Evolutionary conservation across 2,888 invertebrate species (phyloP).

Genomic region (Chironomus riparius): DNA sequence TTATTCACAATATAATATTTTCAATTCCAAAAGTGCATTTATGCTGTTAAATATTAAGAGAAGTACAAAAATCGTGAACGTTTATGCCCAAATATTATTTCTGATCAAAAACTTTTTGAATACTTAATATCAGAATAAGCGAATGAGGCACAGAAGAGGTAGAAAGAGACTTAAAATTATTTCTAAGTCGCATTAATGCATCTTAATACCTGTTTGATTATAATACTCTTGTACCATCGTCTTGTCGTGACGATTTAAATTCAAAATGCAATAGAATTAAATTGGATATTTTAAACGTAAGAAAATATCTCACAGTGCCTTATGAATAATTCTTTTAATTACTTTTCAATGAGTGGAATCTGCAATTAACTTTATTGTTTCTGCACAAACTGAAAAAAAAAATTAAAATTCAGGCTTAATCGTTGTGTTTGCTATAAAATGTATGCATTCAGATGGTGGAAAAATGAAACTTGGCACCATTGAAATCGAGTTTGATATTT

Average conservation of each 20-base stretch:
- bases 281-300: neutral
- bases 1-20: neutral
- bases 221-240: neutral
- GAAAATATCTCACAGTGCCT: neutral
- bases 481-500: too few species aligned
- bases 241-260: neutral
- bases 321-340: slow-evolving; percentile 12
- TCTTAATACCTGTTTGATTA: neutral
- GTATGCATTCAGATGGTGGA: too few species aligned
- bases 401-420: neutral
- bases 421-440: neutral
- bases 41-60: neutral
- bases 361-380: too few species aligned
- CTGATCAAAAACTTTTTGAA: neutral
- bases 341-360: neutral
- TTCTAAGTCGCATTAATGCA: slow-evolving; percentile 3
- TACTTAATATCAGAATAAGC: neutral
- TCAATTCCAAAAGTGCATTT: too few species aligned
- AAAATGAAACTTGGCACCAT: too few species aligned
- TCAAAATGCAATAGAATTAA: neutral
- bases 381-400: neutral
- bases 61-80: slow-evolving; percentile 14
- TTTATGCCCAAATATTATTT: slow-evolving; percentile 15
- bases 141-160: neutral
- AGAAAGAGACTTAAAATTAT: neutral